phyloP scores from a whole-genome alignment of 2,888 invertebrate genomes.

The Drosophila ustulata region DNA sequence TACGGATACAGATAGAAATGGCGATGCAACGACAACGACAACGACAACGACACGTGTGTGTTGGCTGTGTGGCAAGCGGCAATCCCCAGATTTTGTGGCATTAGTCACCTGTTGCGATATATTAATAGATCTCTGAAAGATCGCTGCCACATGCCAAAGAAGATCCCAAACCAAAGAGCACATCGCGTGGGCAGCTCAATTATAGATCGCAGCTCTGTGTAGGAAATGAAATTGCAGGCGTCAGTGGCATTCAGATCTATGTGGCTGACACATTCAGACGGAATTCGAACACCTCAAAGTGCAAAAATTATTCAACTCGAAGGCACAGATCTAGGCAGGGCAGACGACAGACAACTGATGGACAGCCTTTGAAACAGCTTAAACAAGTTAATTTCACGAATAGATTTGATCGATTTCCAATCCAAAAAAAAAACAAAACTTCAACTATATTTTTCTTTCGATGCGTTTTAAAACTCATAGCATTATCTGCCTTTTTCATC shows the following conservation, averaged over 20 bases:
- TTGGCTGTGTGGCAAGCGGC: slow-evolving; percentile 26
- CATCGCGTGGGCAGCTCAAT: slow-evolving; percentile 18
- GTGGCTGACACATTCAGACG: slow-evolving; percentile 8
- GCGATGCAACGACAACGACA: neutral
- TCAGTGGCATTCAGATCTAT: slow-evolving; percentile 1
- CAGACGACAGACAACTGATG: neutral
- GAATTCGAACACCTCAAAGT: slow-evolving; percentile 1
- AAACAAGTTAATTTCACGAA: too few species aligned
- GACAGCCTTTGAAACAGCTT: too few species aligned
- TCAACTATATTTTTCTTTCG: too few species aligned
- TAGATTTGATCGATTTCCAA: too few species aligned
- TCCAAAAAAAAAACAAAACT: too few species aligned
- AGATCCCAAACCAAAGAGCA: neutral
- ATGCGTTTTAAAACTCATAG: too few species aligned
- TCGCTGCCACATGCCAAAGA: slow-evolving; percentile 5
- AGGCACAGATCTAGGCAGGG: neutral
- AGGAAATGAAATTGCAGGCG: slow-evolving; percentile 22
- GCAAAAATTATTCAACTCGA: neutral
- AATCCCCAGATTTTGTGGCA: slow-evolving; percentile 47
- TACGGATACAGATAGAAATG: neutral
- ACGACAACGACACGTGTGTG: slow-evolving; percentile 25
- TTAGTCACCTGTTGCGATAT: slow-evolving; percentile 40
- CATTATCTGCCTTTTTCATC: too few species aligned
- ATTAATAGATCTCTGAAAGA: slow-evolving; percentile 19
- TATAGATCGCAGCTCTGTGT: slow-evolving; percentile 9